A percentile compares a stretch with the other conserved stretches of the same genome.
Evolutionary conservation across 2,888 invertebrate species (phyloP).

Genomic region (Siphonodentalium dalli): DNA sequence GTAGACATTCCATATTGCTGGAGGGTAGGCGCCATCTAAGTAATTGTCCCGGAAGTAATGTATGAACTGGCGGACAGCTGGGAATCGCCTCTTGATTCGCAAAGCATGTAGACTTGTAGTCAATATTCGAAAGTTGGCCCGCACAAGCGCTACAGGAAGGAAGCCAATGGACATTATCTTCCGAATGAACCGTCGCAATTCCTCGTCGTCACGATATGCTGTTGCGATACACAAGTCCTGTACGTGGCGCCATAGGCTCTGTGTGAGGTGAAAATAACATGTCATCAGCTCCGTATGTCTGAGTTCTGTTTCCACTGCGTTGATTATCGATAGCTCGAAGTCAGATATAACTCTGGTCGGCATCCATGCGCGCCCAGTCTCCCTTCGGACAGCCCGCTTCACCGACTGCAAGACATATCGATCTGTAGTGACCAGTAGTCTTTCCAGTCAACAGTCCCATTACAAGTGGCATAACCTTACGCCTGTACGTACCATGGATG

Average conservation of each 20-base stretch:
- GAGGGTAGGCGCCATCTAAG: slow-evolving; percentile 2
- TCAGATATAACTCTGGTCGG: slow-evolving; percentile 4
- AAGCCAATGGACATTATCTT: slow-evolving; percentile 13
- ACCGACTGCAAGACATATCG: slow-evolving; percentile 9
- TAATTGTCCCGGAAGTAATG: slow-evolving; percentile 3
- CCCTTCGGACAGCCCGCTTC: neutral
- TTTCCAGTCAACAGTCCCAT: slow-evolving; percentile 1
- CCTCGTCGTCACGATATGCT: neutral
- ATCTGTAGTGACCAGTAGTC: slow-evolving; percentile 10
- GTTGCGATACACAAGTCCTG: slow-evolving; percentile 4
- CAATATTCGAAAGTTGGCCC: slow-evolving; percentile 4
- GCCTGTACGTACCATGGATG: slow-evolving; percentile 7
- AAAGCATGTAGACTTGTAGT: neutral
- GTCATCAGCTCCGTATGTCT: neutral
- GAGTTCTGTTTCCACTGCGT: slow-evolving; percentile 11
- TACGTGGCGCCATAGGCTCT: slow-evolving; percentile 11
- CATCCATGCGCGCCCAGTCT: slow-evolving; percentile 1
- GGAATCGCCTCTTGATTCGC: slow-evolving; percentile 3
- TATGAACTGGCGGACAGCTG: neutral
- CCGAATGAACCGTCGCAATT: neutral
- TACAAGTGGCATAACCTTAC: slow-evolving; percentile 3
- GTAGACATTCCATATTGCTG: slow-evolving; percentile 11
- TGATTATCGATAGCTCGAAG: slow-evolving; percentile 4
- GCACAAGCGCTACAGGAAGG: slow-evolving; percentile 4
- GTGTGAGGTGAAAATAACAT: slow-evolving; percentile 14